Evolutionary conservation across 2,888 invertebrate genomes (phyloP).

Genomic region (Pyrgus malvae): DNA sequence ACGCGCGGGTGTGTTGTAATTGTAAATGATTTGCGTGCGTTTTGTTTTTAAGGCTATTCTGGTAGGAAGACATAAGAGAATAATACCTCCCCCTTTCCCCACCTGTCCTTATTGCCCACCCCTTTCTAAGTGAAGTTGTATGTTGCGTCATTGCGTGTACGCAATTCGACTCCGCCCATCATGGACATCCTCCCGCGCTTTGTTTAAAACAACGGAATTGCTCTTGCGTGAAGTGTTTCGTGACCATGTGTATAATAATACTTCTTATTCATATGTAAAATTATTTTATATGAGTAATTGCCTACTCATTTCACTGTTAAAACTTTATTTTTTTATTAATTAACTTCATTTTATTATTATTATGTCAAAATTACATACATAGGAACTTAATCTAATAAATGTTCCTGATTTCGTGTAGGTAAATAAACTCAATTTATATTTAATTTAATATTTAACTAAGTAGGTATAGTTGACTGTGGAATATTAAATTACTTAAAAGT

Average conservation of each 20-base stretch:
- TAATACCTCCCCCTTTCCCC: constrained; percentile 25
- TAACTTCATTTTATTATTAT: too few species aligned
- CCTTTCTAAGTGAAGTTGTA: constrained; percentile 31
- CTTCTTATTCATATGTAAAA: not conserved
- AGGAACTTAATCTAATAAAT: too few species aligned
- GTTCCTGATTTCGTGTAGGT: too few species aligned
- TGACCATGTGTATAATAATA: constrained; percentile 3
- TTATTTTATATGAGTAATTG: not conserved
- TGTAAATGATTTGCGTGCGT: constrained; percentile 37
- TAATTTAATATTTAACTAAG: too few species aligned
- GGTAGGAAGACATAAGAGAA: constrained; percentile 20
- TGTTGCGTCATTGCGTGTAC: constrained; percentile 48
- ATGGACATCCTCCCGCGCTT: constrained; percentile 59
- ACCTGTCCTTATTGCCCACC: constrained; percentile 27
- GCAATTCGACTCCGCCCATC: constrained; percentile 60
- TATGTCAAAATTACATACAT: too few species aligned
- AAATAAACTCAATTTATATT: too few species aligned
- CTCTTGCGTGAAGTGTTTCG: constrained; percentile 47
- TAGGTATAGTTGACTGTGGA: too few species aligned
- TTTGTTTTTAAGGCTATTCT: constrained; percentile 31
- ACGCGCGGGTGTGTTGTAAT: constrained; percentile 32
- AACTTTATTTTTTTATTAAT: too few species aligned
- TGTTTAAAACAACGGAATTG: constrained; percentile 51
- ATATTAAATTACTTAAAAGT: too few species aligned
- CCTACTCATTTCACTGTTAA: not conserved